Evolutionary conservation across 2,888 invertebrate species (phyloP).

Genomic region (Prostheceraeus crozeri): DNA sequence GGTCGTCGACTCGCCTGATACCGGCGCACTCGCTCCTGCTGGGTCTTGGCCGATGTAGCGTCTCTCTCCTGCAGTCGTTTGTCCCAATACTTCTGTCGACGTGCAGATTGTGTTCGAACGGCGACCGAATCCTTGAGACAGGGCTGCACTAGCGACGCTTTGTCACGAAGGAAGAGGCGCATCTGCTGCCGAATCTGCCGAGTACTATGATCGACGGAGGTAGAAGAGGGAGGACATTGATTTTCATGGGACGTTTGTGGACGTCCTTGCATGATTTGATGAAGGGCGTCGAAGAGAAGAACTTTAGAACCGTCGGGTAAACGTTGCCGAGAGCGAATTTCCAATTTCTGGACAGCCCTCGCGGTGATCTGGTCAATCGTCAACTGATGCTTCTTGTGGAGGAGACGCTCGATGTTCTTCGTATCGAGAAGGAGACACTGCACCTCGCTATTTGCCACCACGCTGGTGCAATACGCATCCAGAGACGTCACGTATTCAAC

Average conservation of each 20-base stretch:
- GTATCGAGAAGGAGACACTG: constrained; percentile 37
- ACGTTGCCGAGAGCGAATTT: too few species aligned
- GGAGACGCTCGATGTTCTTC: constrained; percentile 38
- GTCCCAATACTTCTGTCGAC: not conserved
- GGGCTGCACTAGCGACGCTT: not conserved
- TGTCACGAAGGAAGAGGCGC: not conserved
- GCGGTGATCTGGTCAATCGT: constrained; percentile 41
- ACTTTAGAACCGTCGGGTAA: too few species aligned
- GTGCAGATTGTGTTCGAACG: not conserved
- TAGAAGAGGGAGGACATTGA: too few species aligned
- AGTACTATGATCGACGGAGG: too few species aligned
- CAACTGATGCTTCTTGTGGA: constrained; percentile 42
- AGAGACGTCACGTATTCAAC: constrained; percentile 35
- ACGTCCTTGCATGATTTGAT: too few species aligned
- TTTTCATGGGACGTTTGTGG: too few species aligned
- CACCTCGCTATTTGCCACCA: constrained; percentile 32
- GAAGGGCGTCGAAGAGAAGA: too few species aligned
- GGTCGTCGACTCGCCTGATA: too few species aligned
- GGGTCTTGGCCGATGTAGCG: not conserved
- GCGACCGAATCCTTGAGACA: constrained; percentile 10
- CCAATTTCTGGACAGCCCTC: too few species aligned
- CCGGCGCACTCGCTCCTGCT: not conserved
- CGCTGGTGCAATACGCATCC: constrained; percentile 29
- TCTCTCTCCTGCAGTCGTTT: constrained; percentile 1
- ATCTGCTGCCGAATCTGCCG: too few species aligned